phyloP scores from a whole-genome alignment of 2,888 invertebrate species.

The Nebria salina region DNA sequence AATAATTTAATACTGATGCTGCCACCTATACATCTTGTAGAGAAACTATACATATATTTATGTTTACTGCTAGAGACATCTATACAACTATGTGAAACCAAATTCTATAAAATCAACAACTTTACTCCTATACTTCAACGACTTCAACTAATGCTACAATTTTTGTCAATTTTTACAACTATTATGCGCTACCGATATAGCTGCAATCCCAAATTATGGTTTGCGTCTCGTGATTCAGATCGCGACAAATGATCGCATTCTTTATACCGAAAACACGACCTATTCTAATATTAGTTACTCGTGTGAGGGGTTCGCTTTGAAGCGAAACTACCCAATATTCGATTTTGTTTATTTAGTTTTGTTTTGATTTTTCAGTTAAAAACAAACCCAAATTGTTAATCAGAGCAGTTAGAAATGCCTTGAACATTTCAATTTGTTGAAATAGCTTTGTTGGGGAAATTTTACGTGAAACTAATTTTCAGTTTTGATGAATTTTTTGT shows the following conservation, averaged over 20 bases:
- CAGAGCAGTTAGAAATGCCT: background rate
- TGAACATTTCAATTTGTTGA: no score
- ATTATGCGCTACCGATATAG: no score
- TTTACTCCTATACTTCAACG: no score
- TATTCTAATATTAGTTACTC: background rate
- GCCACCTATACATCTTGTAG: background rate
- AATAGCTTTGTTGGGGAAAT: background rate
- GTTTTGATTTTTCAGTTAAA: background rate
- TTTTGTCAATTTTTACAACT: no score
- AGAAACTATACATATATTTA: background rate
- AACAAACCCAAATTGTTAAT: background rate
- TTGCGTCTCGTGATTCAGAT: no score
- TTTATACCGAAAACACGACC: no score
- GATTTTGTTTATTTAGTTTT: no score
- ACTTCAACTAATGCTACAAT: no score
- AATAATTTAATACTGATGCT: background rate
- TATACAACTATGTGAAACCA: background rate
- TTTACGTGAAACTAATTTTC: background rate
- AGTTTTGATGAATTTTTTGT: conserved; percentile 25
- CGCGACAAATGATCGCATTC: no score
- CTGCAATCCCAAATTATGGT: no score
- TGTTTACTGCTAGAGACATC: background rate
- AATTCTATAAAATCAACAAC: background rate
- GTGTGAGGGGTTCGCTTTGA: background rate
- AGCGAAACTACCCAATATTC: background rate